phyloP scores from a whole-genome alignment of 2,797 vertebrate species.

The Eulemur mongoz region DNA sequence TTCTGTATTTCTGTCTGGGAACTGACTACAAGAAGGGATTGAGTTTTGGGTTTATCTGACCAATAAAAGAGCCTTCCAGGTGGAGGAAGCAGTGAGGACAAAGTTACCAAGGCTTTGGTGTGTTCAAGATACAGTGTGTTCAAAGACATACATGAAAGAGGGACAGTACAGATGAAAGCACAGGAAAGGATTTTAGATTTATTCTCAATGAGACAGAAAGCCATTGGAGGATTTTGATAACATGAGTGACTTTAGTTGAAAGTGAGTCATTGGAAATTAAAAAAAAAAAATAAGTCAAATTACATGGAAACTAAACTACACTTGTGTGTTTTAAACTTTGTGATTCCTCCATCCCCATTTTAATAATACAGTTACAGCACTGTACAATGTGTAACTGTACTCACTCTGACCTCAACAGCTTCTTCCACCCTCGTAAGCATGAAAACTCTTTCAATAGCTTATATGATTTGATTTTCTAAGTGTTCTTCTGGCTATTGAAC shows the following conservation, averaged over 20 bases:
- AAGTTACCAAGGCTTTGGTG: neutral
- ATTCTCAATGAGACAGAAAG: neutral
- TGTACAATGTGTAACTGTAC: neutral
- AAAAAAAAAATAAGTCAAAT: neutral
- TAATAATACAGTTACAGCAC: neutral
- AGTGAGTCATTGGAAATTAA: neutral
- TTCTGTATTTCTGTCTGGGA: neutral
- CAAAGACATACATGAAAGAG: neutral
- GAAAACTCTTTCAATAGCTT: conserved; percentile 49
- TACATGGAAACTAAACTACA: neutral
- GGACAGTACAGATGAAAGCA: neutral
- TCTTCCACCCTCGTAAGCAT: neutral
- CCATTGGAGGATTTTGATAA: neutral
- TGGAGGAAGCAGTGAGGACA: neutral
- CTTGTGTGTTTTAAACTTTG: neutral
- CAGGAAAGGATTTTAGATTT: neutral
- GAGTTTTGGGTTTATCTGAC: neutral
- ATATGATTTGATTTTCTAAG: conserved; percentile 12
- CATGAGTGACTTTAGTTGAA: neutral
- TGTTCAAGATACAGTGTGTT: neutral
- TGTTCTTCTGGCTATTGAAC: neutral
- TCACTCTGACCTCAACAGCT: neutral
- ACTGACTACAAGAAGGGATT: neutral
- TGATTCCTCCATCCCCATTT: neutral
- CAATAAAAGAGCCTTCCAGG: neutral